Percentiles rank a stretch among this genome's conserved stretches.
Conservation (phyloP, 2,888 invertebrate species). For the Epiperipatus broadwayi region DNA sequence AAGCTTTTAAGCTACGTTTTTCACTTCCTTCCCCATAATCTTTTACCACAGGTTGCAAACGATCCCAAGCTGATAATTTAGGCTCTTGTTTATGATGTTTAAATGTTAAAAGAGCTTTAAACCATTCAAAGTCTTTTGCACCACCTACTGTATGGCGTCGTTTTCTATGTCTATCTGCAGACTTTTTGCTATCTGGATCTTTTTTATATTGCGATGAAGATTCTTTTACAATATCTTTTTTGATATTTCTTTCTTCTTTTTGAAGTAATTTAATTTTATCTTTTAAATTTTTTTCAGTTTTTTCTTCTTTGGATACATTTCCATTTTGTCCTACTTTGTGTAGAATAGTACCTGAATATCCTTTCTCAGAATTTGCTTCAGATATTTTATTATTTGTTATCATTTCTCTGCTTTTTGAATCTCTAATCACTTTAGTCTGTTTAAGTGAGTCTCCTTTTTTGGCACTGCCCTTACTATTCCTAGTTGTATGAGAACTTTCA, state of each 20-base stretch:
- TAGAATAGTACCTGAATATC: slow-evolving; percentile 22
- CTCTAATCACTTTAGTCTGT: too few species aligned
- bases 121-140: slow-evolving; percentile 60
- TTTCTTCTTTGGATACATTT: slow-evolving; percentile 27
- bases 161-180: too few species aligned
- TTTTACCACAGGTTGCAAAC: slow-evolving; percentile 23
- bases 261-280: slow-evolving; percentile 15
- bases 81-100: slow-evolving; percentile 11
- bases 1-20: slow-evolving; percentile 22
- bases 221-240: too few species aligned
- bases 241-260: too few species aligned
- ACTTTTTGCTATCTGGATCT: too few species aligned
- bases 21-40: slow-evolving; percentile 16
- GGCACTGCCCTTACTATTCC: slow-evolving; percentile 11
- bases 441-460: slow-evolving; percentile 38
- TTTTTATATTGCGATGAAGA: too few species aligned
- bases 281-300: slow-evolving; percentile 16
- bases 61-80: slow-evolving; percentile 25
- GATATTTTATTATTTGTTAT: too few species aligned
- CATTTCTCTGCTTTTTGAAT: too few species aligned
- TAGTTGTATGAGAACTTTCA: too few species aligned
- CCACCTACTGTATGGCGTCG: slow-evolving; percentile 80
- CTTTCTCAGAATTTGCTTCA: slow-evolving; percentile 10
- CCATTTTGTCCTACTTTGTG: slow-evolving; percentile 37
- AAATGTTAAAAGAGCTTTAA: slow-evolving; percentile 23